phyloP scores from a whole-genome alignment of 2,888 invertebrate species.

The Eupithecia tripunctaria region DNA sequence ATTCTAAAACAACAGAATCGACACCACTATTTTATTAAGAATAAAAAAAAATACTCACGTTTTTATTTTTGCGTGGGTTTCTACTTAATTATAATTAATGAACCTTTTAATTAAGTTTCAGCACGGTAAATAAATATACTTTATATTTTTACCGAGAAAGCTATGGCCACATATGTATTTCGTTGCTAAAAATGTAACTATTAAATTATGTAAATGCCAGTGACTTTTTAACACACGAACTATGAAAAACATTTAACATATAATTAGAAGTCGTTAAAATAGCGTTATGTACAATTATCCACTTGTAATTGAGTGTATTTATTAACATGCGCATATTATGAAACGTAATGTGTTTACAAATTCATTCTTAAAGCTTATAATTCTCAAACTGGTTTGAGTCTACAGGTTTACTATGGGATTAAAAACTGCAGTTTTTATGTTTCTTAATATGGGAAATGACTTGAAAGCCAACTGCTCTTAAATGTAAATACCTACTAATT shows the following conservation, averaged over 20 bases:
- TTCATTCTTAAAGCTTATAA: constrained; percentile 10
- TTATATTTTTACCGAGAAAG: background rate
- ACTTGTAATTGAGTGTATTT: constrained; percentile 41
- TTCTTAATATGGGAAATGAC: background rate
- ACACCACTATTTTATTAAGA: too few species aligned
- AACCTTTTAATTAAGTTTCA: background rate
- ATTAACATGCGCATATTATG: constrained; percentile 35
- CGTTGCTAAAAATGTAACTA: constrained; percentile 21
- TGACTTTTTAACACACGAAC: constrained; percentile 40
- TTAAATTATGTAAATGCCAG: constrained; percentile 37
- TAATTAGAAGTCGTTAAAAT: constrained; percentile 43
- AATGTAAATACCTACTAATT: too few species aligned
- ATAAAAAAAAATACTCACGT: background rate
- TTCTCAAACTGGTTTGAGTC: background rate
- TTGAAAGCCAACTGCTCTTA: too few species aligned
- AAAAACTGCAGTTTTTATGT: background rate
- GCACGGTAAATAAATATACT: background rate
- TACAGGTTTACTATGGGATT: background rate
- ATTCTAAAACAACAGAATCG: too few species aligned
- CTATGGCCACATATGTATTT: background rate
- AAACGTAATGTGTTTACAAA: constrained; percentile 32
- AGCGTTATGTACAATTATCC: constrained; percentile 36
- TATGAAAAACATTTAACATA: constrained; percentile 32
- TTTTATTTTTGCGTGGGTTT: background rate
- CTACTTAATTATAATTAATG: background rate